Base-by-base conservation (phyloP, 2,797 vertebrate genomes). In the Lemur catta region DNA sequence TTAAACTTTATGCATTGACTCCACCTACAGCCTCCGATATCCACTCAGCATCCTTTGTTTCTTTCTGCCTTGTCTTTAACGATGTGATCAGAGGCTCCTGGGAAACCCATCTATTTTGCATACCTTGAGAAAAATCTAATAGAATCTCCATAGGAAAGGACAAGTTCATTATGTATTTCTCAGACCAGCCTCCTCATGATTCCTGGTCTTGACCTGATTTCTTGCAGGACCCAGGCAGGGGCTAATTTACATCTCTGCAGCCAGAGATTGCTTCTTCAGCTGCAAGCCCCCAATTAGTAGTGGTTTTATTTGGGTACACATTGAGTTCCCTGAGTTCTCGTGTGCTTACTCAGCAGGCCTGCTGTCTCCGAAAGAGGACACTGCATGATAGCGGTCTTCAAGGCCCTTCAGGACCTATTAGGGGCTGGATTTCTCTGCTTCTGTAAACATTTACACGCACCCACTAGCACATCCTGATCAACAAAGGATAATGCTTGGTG, bases 181-280 rank as follows among this genome's bases (percentile, higher is more conserved):
- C 84, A 93, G 75, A 63, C 13, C 24, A 17, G 43, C 35, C 69
- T 78, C 46, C 0, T 2, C 15, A 50, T 26, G 15, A 33, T n/a
- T 90, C n/a, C 48, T 33, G 10, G 65, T 67, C 67, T 90, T 95
- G 94, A 92, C 81, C 97, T 84, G 84, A 50, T 97, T 95, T 92
- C 93, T 15, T 8, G 13, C 35, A 71, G 57, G 87, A 57, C n/a
- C 18, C 35, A 24, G 67, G 86, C 87, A 74, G 61, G 20, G 80
- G 57, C 38, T 87, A 50, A 92, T 55, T 93, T 38, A 65, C 76
- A 76, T 57, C 24, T 7, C 4, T 14, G 8, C 46, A 50, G 43
- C 65, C 79, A 15, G 74, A 33, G 75, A 55, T 80, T 28, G 50
- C 71, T 65, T 52, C 86, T 50, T 30, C 43, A 67, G 13, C n/a